A percentile compares a stretch with the other conserved stretches of the same genome.
Evolutionary conservation across 2,888 invertebrate species (phyloP).

Genomic region (Callimorpha dominula): DNA sequence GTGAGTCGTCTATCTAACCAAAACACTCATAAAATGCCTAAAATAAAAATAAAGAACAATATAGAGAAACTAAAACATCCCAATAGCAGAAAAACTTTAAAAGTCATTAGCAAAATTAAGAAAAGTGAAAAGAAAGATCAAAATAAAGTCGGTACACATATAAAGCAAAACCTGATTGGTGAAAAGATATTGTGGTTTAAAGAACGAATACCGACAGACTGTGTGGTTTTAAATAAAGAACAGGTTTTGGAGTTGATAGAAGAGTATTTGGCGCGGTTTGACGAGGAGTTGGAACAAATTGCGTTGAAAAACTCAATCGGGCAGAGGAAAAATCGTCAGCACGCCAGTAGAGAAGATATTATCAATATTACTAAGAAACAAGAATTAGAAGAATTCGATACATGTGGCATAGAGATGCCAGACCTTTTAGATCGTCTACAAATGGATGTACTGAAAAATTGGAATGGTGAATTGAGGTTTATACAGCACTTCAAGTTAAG

Average conservation of each 20-base stretch:
- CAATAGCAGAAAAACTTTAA: conserved; percentile 93
- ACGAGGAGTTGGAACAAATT: conserved; percentile 93
- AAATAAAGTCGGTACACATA: conserved; percentile 88
- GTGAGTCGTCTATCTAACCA: not conserved
- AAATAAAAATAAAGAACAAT: conserved; percentile 71
- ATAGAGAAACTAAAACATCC: conserved; percentile 91
- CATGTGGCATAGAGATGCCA: conserved; percentile 93
- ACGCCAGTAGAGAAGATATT: conserved; percentile 92
- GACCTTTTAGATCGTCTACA: conserved; percentile 88
- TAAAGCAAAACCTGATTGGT: conserved; percentile 91
- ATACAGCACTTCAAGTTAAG: conserved; percentile 89
- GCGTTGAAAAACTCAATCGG: conserved; percentile 92
- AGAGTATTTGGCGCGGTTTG: conserved; percentile 87
- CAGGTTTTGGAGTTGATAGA: conserved; percentile 87
- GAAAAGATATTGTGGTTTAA: conserved; percentile 94
- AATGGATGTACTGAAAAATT: conserved; percentile 86
- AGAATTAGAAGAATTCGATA: conserved; percentile 91
- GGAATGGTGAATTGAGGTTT: conserved; percentile 90
- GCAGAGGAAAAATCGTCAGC: conserved; percentile 91
- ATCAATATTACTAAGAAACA: conserved; percentile 91
- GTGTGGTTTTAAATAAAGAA: conserved; percentile 85
- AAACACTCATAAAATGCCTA: conserved; percentile 69
- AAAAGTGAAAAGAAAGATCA: conserved; percentile 88
- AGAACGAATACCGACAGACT: conserved; percentile 87
- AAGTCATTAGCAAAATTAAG: conserved; percentile 90